Evolutionary conservation across 2,113 vertebrate genomes (phyloP).

Genomic region (Erythrolamprus reginae): DNA sequence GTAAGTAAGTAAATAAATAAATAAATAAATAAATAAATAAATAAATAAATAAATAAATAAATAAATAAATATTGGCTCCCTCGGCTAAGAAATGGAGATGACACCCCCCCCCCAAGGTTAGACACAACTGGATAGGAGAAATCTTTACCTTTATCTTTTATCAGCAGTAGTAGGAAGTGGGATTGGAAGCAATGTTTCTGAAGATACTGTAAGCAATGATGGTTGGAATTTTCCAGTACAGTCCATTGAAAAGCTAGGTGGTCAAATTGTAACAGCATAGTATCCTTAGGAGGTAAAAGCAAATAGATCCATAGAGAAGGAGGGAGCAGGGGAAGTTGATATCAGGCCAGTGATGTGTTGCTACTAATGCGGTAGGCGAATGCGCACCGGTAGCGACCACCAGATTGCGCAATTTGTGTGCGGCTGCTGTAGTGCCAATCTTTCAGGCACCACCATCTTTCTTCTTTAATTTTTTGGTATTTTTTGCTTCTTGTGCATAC

Average conservation of each 20-base stretch:
- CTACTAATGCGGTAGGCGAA: too few species aligned
- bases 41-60: too few species aligned
- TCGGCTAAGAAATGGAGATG: background rate
- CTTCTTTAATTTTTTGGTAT: too few species aligned
- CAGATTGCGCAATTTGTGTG: too few species aligned
- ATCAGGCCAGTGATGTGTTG: too few species aligned
- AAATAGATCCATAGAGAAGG: background rate
- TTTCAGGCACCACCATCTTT: too few species aligned
- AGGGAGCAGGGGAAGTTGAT: background rate
- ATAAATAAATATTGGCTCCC: background rate
- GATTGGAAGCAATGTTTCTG: background rate
- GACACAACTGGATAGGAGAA: background rate
- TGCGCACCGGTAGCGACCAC: too few species aligned
- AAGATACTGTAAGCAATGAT: conserved; percentile 2
- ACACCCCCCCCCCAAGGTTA: background rate
- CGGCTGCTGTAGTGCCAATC: too few species aligned
- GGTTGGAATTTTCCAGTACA: conserved; percentile 12
- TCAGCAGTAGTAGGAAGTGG: background rate
- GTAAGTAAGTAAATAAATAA: too few species aligned
- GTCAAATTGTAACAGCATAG: background rate
- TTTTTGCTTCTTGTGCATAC: too few species aligned
- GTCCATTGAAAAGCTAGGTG: background rate
- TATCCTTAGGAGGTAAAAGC: background rate
- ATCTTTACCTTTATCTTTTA: background rate
- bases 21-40: too few species aligned